Evolutionary conservation across 1,140 invertebrate genomes (phyloP).

Genomic region (Pseudomyrmex cubaensis): DNA sequence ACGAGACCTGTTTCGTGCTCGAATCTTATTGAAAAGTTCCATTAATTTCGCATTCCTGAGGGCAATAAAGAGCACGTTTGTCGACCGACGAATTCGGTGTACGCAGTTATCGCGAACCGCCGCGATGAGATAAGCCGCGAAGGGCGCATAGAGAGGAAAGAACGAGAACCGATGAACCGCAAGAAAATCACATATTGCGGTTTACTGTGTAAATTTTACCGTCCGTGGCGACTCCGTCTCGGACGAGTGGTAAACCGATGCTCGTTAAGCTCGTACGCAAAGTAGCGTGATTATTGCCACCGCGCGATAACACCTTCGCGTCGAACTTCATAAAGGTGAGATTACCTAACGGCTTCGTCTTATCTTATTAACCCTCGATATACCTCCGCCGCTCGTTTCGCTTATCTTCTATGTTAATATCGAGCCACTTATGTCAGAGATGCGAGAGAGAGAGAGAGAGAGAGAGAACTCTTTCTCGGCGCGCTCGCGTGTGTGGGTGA

Average conservation of each 20-base stretch:
- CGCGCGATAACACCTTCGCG: slow-evolving; percentile 42
- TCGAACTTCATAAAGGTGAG: slow-evolving; percentile 64
- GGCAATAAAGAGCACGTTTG: slow-evolving; percentile 52
- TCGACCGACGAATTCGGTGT: slow-evolving; percentile 29
- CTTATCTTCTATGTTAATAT: slow-evolving; percentile 65
- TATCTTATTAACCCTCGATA: slow-evolving; percentile 64
- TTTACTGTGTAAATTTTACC: slow-evolving; percentile 46
- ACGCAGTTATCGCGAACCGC: slow-evolving; percentile 22
- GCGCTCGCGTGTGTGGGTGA: slow-evolving; percentile 24
- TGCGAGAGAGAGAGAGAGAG: slow-evolving; percentile 14
- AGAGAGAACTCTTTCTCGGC: slow-evolving; percentile 8
- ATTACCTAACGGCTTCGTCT: slow-evolving; percentile 50
- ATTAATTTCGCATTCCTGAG: slow-evolving; percentile 63
- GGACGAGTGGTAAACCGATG: neutral
- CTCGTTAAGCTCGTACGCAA: slow-evolving; percentile 33
- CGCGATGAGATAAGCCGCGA: slow-evolving; percentile 9
- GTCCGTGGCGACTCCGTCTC: neutral
- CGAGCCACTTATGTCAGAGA: slow-evolving; percentile 33
- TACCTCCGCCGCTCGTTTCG: slow-evolving; percentile 53
- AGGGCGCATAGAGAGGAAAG: neutral
- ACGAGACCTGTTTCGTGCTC: slow-evolving; percentile 53
- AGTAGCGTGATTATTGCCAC: slow-evolving; percentile 42
- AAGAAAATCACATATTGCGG: slow-evolving; percentile 61
- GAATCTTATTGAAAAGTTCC: slow-evolving; percentile 58
- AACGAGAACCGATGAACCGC: slow-evolving; percentile 4